Conservation (phyloP, 2,888 invertebrate genomes). For the Microctonus brassicae region DNA sequence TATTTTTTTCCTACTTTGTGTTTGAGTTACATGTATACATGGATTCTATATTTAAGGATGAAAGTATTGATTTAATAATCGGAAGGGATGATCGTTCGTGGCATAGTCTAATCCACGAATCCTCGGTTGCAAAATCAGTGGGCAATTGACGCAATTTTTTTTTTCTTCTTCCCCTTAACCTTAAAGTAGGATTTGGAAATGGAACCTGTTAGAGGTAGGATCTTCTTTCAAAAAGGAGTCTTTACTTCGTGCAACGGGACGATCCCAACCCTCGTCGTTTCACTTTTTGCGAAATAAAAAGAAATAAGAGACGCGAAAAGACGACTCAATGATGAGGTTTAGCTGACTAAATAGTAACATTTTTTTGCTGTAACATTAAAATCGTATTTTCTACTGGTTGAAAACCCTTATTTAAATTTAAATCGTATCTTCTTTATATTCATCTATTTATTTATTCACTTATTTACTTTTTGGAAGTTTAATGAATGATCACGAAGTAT, state of each 20-base stretch:
- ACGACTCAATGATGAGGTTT: slow-evolving; percentile 61
- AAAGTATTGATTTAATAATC: slow-evolving; percentile 58
- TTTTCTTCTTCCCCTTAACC: slow-evolving; percentile 19
- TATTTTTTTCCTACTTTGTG: too few relatives aligned
- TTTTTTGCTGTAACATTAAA: slow-evolving; percentile 48
- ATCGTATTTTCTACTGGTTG: background rate
- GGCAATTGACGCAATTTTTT: slow-evolving; percentile 66
- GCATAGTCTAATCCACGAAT: slow-evolving; percentile 63
- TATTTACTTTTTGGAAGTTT: background rate
- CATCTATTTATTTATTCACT: too few relatives aligned
- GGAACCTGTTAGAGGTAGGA: slow-evolving; percentile 26
- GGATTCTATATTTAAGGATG: background rate
- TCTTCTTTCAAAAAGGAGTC: slow-evolving; percentile 22
- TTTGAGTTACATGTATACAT: too few relatives aligned
- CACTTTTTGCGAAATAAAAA: slow-evolving; percentile 12
- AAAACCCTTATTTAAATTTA: background rate
- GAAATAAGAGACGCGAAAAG: background rate
- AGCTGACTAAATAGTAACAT: slow-evolving; percentile 66
- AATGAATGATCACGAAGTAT: background rate
- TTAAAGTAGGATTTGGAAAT: slow-evolving; percentile 35
- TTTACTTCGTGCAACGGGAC: slow-evolving; percentile 1
- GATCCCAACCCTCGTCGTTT: background rate
- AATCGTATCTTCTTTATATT: background rate
- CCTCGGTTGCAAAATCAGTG: slow-evolving; percentile 64
- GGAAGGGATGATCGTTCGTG: slow-evolving; percentile 63